Evolutionary conservation across 2,113 vertebrate species (phyloP), one percentile per base, ranked within the genome.

Genomic region (Entomyzon cyanotis): DNA sequence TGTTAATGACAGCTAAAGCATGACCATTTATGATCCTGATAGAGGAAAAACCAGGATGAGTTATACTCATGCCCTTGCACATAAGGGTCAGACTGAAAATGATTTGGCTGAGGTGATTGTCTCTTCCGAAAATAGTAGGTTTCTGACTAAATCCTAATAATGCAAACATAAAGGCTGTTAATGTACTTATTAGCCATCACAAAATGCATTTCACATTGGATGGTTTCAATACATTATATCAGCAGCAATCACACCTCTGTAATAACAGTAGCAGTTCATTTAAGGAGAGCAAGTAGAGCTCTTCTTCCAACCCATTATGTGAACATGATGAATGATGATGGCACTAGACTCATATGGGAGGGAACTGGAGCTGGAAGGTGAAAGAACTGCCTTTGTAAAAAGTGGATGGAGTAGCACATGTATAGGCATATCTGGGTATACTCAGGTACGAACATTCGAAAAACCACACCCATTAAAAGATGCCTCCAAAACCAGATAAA

Each of bases 81-180:
- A 65, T 86, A 93, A 87, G 79, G 93, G 91, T 96, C 93, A 95
- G 59, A 56, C 63, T 91, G 42, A 70, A 91, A 94, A 94, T 70
- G 16, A 90, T 94, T 93, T 84, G 63, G 68, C 2, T 7, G 62
- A 42, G 67, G 58, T 91, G 87, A 95, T 86, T 88, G 63, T 89
- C 82, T 94, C 82, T 77, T 91, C 79, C 0, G 3, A 96, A 93
- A 90, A 91, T 41, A 90, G 94, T 80, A 63, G 52, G 79, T 95
- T 96, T 91, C 94, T 87, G 95, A 96, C 96, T 95, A 95, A 95
- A 96, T 89, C 93, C 93, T 93, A 94, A 97, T 97, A 97, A 97
- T 92, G 86, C 89, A 95, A 96, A 93, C 94, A 97, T 96, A 93
- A 94, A 95, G 94, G 83, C 71, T 89, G 89, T 86, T 97, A 96